phyloP scores from a whole-genome alignment of 2,113 vertebrate genomes.

The Misgurnus anguillicaudatus region DNA sequence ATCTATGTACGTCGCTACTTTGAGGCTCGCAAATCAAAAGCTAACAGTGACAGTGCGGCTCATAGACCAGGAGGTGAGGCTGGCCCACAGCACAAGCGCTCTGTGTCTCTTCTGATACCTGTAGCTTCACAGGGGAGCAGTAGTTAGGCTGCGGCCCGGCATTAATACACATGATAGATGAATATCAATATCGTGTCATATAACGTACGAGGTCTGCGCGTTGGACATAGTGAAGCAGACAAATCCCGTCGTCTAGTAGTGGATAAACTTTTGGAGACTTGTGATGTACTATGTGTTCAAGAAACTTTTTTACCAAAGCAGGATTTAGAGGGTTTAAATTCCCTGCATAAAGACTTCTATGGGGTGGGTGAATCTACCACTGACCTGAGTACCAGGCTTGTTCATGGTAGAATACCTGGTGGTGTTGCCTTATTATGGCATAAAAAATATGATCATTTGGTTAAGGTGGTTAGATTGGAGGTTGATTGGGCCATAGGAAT shows the following conservation, averaged over 20 bases:
- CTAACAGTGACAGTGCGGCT: not conserved
- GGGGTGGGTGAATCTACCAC: not conserved
- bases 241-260: not conserved
- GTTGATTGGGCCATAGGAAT: no score
- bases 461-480: no score
- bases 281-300: not conserved
- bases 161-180: not conserved
- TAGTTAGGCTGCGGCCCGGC: no score
- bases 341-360: not conserved
- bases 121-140: not conserved
- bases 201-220: not conserved
- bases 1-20: not conserved
- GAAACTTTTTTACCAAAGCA: not conserved
- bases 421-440: no score
- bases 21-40: not conserved
- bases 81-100: not conserved
- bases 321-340: not conserved
- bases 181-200: not conserved
- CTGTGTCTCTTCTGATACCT: not conserved
- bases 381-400: not conserved
- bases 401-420: no score
- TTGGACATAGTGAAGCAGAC: not conserved
- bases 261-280: not conserved
- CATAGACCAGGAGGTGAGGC: not conserved
- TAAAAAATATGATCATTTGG: no score